Base-by-base conservation (phyloP, 1,140 invertebrate genomes). In the Drosophila ambigua region DNA sequence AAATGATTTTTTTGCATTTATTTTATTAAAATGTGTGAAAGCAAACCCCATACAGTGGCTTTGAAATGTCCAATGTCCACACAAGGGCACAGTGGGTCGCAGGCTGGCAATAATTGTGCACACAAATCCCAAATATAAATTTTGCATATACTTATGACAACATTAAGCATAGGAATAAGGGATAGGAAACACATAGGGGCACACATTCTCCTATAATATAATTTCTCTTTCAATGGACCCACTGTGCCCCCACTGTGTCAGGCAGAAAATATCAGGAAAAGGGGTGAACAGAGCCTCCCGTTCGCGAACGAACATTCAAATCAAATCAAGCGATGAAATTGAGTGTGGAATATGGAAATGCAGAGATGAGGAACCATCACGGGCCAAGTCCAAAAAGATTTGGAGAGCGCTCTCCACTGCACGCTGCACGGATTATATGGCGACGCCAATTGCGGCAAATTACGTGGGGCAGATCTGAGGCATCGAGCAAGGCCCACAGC, bases 21-120 rank as follows among this genome's bases (percentile, higher is more conserved):
- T 87, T 87, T 87, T 88, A 87, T 87, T 88, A 87, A 87, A 88
- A 87, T 76, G 83, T 88, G 71, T 88, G 79, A 87, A 88, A 87
- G 75, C 83, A 78, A 88, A 51, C 49, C 66, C 63, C 71, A 77
- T 72, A 71, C 65, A 35, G 60, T 58, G 26, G 48, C 52, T 52
- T 54, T 48, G 64, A 57, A 53, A 45, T 46, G 52, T 44, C 41
- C 45, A 71, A 20, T 20, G 20, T 20, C 26, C 54, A 9, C 43
- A 52, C 45, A 55, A 50, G n/a, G 39, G 41, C 45, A 85, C 81
- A 81, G 82, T 85, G 81, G 62, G 11, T 1, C 13, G 11, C 48
- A 50, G 11, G 2, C 5, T 28, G 9, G 6, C 26, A 24, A 44
- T 20, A 48, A 20, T 9, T 16, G 20, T 48, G 11, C 11, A 15